Percentiles rank a stretch among this genome's conserved stretches.
These are phyloP conservation scores for Platorchestia sp. DNA, from an alignment of 1,140 invertebrate species.

Conservation along the genomic window DNA sequence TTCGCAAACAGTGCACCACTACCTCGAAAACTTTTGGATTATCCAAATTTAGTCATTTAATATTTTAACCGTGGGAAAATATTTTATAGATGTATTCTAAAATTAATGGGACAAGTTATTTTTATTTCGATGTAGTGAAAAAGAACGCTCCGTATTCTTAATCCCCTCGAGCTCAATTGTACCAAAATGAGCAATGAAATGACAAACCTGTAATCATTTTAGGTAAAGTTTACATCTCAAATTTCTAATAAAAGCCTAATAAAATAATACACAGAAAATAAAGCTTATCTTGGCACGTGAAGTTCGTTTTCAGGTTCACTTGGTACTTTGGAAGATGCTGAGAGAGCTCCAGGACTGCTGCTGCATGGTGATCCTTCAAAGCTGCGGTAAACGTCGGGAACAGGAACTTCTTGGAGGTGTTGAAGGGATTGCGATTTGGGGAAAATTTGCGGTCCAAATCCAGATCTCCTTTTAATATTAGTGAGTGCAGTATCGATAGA, in stretches of 20 bases:
- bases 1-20: no score
- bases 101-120: no score
- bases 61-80: no score
- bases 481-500: conserved; percentile 34
- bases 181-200: no score
- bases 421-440: conserved; percentile 34
- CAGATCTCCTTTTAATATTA: conserved; percentile 19
- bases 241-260: background rate
- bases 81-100: no score
- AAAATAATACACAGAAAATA: background rate
- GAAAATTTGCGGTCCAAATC: conserved; percentile 37
- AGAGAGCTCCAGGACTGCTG: background rate
- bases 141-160: no score
- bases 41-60: no score
- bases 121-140: no score
- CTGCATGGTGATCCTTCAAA: conserved; percentile 21
- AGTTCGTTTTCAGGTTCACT: background rate
- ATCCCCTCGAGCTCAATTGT: no score
- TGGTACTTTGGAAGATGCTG: background rate
- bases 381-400: conserved; percentile 18
- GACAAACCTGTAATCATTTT: no score
- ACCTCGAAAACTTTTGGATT: no score
- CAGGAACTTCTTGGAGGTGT: conserved; percentile 28
- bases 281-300: background rate
- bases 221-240: no score